Evolutionary conservation across 35 echinoderm and acorn worm genomes (phyloP), one percentile per base, ranked within the genome.

Genomic region (Holothuria glaberrima): DNA sequence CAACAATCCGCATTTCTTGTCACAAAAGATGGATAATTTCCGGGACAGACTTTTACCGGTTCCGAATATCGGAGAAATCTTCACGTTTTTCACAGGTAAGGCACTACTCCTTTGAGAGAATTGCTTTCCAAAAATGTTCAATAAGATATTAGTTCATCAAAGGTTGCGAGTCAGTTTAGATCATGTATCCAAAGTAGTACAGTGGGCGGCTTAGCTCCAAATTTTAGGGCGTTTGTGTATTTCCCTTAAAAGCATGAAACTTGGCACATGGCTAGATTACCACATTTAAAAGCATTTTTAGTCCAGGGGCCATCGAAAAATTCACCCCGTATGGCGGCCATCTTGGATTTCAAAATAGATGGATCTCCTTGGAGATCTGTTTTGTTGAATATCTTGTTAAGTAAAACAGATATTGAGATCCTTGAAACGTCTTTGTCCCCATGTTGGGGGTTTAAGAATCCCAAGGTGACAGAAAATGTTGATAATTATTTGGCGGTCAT

Each of bases 321-420:
- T 86, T 36, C 82, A 86, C 59, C 82, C 59, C 58, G 82, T 64
- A 64, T 86, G 82, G 82, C 34, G 82, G 82, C 82, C 82, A 86
- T 65, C 82, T 86, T 86, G 26, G 82, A 65, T 86, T 86, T 86
- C 6, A 65, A 86, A 86, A 86, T 86, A n/a, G n/a, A n/a, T n/a
- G 82, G 82, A 52, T 35, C 54, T 58, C 82, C 28, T 65, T 86
- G 82, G 29, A 33, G 68, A 71, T 19, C 68, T 71, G 30, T 71
- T 71, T 71, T 71, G 68, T 71, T 71, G 68, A 71, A 71, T 65
- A 86, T 86, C 82, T 86, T 58, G 25, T 28, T 22, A 86, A 86
- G 24, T 86, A 33, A 36, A 62, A 1, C 56, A 86, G 82, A 86
- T 86, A 86, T 86, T 33, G 59, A 86, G 82, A 65, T 63, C 21